Base-by-base conservation (phyloP, 2,797 vertebrate species). In the Pterois miles region DNA sequence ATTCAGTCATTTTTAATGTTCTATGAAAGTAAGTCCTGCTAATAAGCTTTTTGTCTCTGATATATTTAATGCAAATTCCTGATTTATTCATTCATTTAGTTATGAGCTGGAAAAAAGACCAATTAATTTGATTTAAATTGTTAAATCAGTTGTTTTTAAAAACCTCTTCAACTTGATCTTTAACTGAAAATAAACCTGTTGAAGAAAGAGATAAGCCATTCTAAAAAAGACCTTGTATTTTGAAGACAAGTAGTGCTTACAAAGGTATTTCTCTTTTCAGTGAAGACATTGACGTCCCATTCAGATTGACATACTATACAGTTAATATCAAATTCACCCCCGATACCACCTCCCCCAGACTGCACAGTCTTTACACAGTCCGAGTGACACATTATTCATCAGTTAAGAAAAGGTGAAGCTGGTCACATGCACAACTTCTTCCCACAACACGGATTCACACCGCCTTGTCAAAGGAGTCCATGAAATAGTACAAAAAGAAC, bases 171-270 rank as follows among this genome's bases (percentile, higher is more conserved):
- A 56, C 6, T 8, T 65, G 33, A 53, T 72, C 75, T 7, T 70
- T 53, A 12, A 67, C 18, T 60, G 38, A 70, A 76, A 92, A 79
- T 77, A 88, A 88, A 86, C 29, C 6, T 10, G 56, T 81, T 82
- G 10, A 82, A 74, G 71, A 76, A 83, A 4, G 56, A 88, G 73
- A 82, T 20, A 43, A 75, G 58, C 46, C 78, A 60, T 89, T 84
- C 43, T 76, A 81, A 86, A 92, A 95, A 93, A 90, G 89, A 89
- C 90, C 91, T 96, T 96, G 95, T 96, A 96, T 96, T 97, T 96
- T 96, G 95, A 95, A 96, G 97, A 98, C 96, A 94, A 95, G 96
- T 96, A 95, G 95, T 96, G 93, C 96, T 97, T 97, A 97, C 96
- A 97, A 98, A 97, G 95, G 89, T 94, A 88, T 94, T 94, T 88